Base-by-base conservation (phyloP, 2,113 vertebrate species). In the Daphoenositta chrysoptera region DNA sequence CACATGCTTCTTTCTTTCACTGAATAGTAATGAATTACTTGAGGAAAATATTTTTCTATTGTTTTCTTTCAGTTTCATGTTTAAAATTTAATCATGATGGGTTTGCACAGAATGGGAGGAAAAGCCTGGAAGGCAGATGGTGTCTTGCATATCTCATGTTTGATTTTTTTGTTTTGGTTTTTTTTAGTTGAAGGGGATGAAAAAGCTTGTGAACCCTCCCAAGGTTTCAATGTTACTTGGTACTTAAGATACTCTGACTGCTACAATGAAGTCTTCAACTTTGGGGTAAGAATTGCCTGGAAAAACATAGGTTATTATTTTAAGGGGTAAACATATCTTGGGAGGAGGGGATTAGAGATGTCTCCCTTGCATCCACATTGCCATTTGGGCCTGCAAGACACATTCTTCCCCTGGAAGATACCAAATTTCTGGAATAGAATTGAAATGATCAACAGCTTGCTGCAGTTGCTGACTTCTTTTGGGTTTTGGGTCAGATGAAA, bases 221-320 rank as follows among this genome's bases (percentile, higher is more conserved):
- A 97, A 42, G 58, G 11, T 85, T 97, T 95, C 88, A 98, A 98
- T 82, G 89, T 98, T 82, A 98, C 95, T 66, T 98, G 98, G 98
- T 98, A 98, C 94, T 96, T 98, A 68, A 98, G 98, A 72, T 98
- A 98, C 89, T 98, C 97, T 88, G 97, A 98, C 85, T 98, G 98
- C 97, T 98, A 98, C 95, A 98, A 98, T 96, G 98, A 98, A 91
- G 97, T 98, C 83, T 98, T 98, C 87, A 98, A 96, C 69, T 98
- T 98, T 82, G 98, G 97, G 98, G 98, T 98, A 98, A 97, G 96
- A 91, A 94, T 88, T 58, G 21, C 21, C 0, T 33, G 26, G n/a
- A 18, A 64, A 64, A 60, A 33, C 9, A 8, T 8, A 37, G 37
- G 9, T 45, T 83, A 37, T 42, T 23, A 7, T 76, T 70, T 91